Percentiles rank a stretch among this genome's conserved stretches.
Conservation (phyloP, 2,113 vertebrate species). For the Nycticryphes semicollaris region DNA sequence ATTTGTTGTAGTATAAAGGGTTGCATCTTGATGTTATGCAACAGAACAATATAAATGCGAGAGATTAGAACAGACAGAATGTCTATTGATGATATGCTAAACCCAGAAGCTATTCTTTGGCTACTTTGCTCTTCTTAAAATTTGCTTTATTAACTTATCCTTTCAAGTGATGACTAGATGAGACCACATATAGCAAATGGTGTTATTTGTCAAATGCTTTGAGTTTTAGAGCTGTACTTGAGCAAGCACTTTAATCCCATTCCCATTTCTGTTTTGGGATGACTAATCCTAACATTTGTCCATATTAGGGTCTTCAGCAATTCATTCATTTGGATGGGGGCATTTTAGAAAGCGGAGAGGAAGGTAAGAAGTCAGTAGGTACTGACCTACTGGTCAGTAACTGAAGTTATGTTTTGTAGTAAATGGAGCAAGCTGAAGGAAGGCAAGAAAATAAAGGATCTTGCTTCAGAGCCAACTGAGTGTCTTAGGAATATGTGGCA, state of each 20-base stretch:
- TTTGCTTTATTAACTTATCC: background rate
- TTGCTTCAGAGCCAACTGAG: background rate
- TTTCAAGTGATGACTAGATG: background rate
- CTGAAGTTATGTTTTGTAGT: background rate
- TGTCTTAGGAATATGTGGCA: background rate
- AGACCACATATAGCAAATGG: background rate
- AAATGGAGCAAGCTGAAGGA: background rate
- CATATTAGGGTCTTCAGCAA: background rate
- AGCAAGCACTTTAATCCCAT: background rate
- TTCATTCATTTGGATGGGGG: background rate
- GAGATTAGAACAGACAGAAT: background rate
- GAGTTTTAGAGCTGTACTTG: background rate
- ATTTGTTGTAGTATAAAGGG: background rate
- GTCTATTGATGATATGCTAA: rapidly evolving
- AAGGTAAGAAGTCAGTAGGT: background rate
- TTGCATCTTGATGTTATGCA: background rate
- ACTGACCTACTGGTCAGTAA: background rate
- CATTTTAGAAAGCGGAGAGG: background rate
- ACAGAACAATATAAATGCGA: background rate
- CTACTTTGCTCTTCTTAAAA: background rate
- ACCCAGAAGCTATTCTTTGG: background rate
- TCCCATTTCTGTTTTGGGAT: background rate
- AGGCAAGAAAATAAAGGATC: background rate
- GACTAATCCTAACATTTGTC: background rate
- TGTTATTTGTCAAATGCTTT: background rate